phyloP scores from a whole-genome alignment of 2,113 vertebrate genomes.

The Dolichotis patagonum region DNA sequence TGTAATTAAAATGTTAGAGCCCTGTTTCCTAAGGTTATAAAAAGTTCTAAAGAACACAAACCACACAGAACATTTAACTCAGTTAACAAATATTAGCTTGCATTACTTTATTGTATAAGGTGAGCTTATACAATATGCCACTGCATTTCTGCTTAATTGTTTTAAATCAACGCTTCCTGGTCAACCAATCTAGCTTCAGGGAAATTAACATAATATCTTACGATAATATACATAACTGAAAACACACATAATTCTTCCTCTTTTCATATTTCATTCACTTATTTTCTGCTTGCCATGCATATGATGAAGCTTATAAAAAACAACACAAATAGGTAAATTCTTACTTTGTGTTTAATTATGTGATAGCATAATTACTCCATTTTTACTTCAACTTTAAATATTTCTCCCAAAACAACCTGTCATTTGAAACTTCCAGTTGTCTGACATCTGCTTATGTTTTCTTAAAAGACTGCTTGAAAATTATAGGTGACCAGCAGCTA shows the following conservation, averaged over 20 bases:
- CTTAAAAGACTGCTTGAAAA: conserved; percentile 55
- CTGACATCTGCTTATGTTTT: conserved; percentile 53
- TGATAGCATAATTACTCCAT: not conserved
- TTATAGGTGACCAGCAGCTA: conserved; percentile 29
- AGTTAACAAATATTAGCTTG: not conserved
- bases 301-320: not conserved
- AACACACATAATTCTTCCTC: not conserved
- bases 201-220: not conserved
- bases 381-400: conserved; percentile 35
- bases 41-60: not conserved
- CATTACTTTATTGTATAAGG: not conserved
- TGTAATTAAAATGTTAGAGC: not conserved
- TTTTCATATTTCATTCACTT: not conserved
- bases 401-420: conserved; percentile 56
- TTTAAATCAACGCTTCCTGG: not conserved
- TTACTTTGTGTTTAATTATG: not conserved
- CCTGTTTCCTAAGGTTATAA: not conserved
- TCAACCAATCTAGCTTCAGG: not conserved
- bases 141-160: not conserved
- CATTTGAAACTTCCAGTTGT: not conserved
- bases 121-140: not conserved
- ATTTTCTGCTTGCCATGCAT: not conserved
- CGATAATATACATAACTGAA: not conserved
- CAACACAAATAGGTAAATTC: not conserved
- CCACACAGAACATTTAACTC: not conserved